Evolutionary conservation across 1,140 invertebrate genomes (phyloP), one percentile per base, ranked within the genome.

Genomic region (Potamilus streckersoni): DNA sequence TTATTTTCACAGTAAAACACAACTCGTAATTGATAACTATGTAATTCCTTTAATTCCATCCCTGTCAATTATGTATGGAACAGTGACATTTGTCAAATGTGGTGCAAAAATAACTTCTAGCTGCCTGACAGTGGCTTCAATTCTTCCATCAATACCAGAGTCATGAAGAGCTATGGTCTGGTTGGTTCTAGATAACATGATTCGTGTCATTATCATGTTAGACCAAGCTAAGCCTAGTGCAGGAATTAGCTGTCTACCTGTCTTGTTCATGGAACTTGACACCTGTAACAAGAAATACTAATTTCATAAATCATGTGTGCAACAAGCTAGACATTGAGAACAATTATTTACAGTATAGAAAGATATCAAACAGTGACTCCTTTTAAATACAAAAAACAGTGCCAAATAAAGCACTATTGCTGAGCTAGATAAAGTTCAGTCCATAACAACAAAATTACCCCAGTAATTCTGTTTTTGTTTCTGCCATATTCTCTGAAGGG

Each of bases 161-260:
- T 77, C 60, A 74, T 84, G 71, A 15, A 82, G 49, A 8, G 19
- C 66, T 1, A 76, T 55, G 68, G 71, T 66, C 31, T 73, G 78
- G 15, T 78, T 67, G 4, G 80, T 82, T 23, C 83, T 77, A 13
- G 89, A 90, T 16, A 95, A 87, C 74, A 91, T 86, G 60, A 94
- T 88, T 17, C 93, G 91, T 70, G 91, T 93, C 11, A 93, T 93
- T 15, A 95, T 90, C 66, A 94, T 90, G 86, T 93, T 93, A 1
- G 92, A 90, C 94, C 94, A 95, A 11, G 92, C 91, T 57, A 94
- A 82, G 16, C 94, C 88, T 16, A 89, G 78, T 19, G 87, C 82
- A 17, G 88, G 88, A 8, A 87, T 63, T 3, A 79, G 71, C 27
- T 79, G 76, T 57, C 76, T 74, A 23, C 68, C 68, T 20, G 64